These are phyloP conservation scores for Orcinus orca DNA, from an alignment of 2,113 vertebrate genomes.

Conservation along the genomic window DNA sequence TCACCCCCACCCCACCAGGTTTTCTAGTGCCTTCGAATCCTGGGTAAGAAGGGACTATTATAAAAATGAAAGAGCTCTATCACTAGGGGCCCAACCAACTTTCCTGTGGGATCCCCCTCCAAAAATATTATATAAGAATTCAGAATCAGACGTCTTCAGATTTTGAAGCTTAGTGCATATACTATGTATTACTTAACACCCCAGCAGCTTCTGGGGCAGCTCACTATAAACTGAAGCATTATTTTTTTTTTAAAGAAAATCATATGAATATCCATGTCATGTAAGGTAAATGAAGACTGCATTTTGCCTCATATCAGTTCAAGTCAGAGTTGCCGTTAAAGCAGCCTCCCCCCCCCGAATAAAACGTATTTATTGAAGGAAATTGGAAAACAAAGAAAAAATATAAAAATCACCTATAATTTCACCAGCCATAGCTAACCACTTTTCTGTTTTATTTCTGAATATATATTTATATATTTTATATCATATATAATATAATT, in stretches of 20 bases:
- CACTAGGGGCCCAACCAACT: not conserved
- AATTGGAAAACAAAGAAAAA: not conserved
- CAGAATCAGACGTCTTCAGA: not conserved
- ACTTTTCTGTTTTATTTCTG: not conserved
- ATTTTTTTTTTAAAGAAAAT: not conserved
- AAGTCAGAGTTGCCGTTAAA: not conserved
- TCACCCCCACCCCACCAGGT: not conserved
- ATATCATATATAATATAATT: not conserved
- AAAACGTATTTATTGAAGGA: not conserved
- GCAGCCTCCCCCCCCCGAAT: not conserved
- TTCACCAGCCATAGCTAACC: not conserved
- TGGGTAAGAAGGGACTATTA: not conserved
- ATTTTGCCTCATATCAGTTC: not conserved
- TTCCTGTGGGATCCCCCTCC: not conserved
- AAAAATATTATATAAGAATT: not conserved
- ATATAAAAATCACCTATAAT: not conserved
- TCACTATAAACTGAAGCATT: not conserved
- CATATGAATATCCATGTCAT: not conserved
- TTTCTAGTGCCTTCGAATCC: not conserved
- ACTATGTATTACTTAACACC: not conserved
- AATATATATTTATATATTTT: not conserved
- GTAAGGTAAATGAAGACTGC: not conserved
- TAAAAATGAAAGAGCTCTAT: conserved; percentile 8
- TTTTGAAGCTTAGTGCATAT: not conserved
- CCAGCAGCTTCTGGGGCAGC: not conserved